Conservation (phyloP, 2,113 vertebrate species). For the Lates calcarifer region DNA sequence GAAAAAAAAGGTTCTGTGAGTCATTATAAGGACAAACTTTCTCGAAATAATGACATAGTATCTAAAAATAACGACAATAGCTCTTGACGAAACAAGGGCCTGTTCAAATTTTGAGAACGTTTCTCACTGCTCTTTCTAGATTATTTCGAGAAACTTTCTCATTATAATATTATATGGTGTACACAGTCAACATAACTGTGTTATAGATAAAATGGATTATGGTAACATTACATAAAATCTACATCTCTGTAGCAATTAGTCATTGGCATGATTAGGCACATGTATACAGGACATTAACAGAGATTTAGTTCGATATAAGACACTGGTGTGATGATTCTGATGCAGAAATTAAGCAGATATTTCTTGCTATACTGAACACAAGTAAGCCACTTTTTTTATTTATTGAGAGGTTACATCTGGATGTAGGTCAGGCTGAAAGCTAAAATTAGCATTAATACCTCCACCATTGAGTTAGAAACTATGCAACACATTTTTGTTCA, state of each 20-base stretch:
- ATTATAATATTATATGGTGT: too few relatives aligned
- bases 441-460: not conserved
- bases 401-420: not conserved
- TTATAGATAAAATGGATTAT: not conserved
- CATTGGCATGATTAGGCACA: too few relatives aligned
- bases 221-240: not conserved
- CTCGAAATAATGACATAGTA: too few relatives aligned
- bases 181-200: too few relatives aligned
- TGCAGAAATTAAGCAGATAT: not conserved
- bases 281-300: not conserved
- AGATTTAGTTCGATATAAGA: not conserved
- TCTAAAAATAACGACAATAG: too few relatives aligned
- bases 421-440: not conserved
- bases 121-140: too few relatives aligned
- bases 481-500: constrained; percentile 80
- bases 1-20: too few relatives aligned
- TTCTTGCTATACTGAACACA: not conserved
- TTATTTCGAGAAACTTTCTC: too few relatives aligned
- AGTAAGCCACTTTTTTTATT: not conserved
- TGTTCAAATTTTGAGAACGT: too few relatives aligned
- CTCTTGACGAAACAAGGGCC: too few relatives aligned
- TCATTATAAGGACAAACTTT: too few relatives aligned
- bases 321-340: not conserved
- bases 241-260: not conserved
- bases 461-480: not conserved